Evolutionary conservation across 1,140 invertebrate species (phyloP).

Genomic region (Portunus trituberculatus): DNA sequence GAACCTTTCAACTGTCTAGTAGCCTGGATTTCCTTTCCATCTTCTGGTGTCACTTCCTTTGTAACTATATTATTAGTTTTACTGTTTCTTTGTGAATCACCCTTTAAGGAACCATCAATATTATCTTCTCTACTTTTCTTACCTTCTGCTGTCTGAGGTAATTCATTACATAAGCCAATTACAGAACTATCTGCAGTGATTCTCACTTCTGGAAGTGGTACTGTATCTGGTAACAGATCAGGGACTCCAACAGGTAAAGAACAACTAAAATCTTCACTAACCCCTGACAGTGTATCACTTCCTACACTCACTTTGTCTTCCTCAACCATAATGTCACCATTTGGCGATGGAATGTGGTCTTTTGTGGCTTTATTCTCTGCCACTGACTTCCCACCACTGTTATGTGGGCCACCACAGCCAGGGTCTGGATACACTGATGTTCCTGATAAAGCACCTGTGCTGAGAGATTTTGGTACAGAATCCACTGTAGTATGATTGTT

Average conservation of each 20-base stretch:
- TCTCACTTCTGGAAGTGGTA: constrained; percentile 53
- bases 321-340: background rate
- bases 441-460: constrained; percentile 44
- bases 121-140: constrained; percentile 4
- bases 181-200: constrained; percentile 9
- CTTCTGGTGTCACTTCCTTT: background rate
- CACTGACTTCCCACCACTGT: background rate
- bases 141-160: background rate
- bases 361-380: background rate
- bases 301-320: constrained; percentile 74
- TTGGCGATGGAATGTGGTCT: background rate
- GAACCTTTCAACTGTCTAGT: background rate
- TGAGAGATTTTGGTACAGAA: constrained; percentile 62
- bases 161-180: background rate
- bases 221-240: constrained; percentile 39
- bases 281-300: constrained; percentile 76
- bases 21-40: background rate
- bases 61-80: background rate
- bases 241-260: constrained; percentile 58
- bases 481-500: background rate
- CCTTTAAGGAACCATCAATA: background rate
- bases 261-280: constrained; percentile 77
- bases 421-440: background rate
- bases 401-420: background rate
- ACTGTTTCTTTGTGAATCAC: background rate